Percentiles rank a stretch among this genome's conserved stretches.
phyloP scores from a whole-genome alignment of 2,797 vertebrate genomes.

The Nyctalus aviator region DNA sequence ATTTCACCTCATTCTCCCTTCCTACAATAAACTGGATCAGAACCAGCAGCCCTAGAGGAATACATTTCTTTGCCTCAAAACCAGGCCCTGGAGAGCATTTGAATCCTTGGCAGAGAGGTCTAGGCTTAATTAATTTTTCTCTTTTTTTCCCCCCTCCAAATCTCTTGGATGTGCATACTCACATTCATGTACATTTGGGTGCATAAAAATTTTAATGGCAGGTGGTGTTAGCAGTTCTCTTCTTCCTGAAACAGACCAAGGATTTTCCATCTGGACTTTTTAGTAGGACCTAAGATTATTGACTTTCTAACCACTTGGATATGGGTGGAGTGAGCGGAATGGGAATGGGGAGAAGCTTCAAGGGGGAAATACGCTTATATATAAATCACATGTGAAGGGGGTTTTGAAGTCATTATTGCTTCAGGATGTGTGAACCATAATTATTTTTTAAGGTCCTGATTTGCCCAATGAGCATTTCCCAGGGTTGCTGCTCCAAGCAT shows the following conservation, averaged over 20 bases:
- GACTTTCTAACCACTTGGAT: slow-evolving; percentile 77
- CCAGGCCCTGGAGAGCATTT: slow-evolving; percentile 69
- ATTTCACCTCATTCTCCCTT: slow-evolving; percentile 1
- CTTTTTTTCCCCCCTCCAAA: slow-evolving; percentile 67
- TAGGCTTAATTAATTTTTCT: slow-evolving; percentile 79
- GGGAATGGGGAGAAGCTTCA: slow-evolving; percentile 54
- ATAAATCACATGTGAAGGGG: slow-evolving; percentile 77
- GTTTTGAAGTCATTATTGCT: slow-evolving; percentile 80
- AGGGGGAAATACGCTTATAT: slow-evolving; percentile 67
- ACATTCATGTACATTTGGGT: slow-evolving; percentile 59
- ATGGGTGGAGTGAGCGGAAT: slow-evolving; percentile 62
- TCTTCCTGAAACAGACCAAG: slow-evolving; percentile 60
- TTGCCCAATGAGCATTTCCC: slow-evolving; percentile 76
- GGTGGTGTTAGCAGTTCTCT: slow-evolving; percentile 74
- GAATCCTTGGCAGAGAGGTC: slow-evolving; percentile 72
- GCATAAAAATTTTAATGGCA: slow-evolving; percentile 75
- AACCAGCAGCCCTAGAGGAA: slow-evolving; percentile 55
- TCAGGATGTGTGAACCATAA: slow-evolving; percentile 79
- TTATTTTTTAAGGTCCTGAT: slow-evolving; percentile 79
- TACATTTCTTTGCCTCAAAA: slow-evolving; percentile 66
- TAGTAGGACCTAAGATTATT: slow-evolving; percentile 67
- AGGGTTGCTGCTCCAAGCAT: slow-evolving; percentile 70
- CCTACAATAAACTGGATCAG: slow-evolving; percentile 58
- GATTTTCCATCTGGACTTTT: slow-evolving; percentile 77
- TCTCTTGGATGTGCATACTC: slow-evolving; percentile 58